phyloP scores from a whole-genome alignment of 1,140 invertebrate species.

The Lordiphosa mommai region DNA sequence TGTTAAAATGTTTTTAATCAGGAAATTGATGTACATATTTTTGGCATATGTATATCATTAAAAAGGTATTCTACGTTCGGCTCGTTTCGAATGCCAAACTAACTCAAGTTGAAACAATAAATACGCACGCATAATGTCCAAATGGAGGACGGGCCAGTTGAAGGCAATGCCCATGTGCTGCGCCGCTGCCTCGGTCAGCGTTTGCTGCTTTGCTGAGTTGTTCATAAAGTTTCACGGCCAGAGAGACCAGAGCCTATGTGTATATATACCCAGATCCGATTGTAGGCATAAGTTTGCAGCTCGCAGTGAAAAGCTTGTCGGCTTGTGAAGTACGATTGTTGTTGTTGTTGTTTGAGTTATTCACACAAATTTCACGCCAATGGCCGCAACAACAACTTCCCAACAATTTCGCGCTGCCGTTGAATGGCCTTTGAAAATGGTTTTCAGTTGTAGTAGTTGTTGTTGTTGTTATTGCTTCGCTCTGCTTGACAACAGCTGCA shows the following conservation, averaged over 20 bases:
- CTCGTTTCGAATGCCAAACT: slow-evolving; percentile 32
- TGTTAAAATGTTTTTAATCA: too few species aligned
- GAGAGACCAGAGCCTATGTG: slow-evolving; percentile 8
- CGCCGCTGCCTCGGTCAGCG: slow-evolving; percentile 1
- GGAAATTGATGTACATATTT: background rate
- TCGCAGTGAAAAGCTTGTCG: slow-evolving; percentile 57
- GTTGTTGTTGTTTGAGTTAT: slow-evolving; percentile 48
- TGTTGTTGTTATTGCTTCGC: slow-evolving; percentile 13
- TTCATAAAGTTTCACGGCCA: slow-evolving; percentile 56
- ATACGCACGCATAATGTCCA: slow-evolving; percentile 59
- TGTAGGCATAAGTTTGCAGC: slow-evolving; percentile 59
- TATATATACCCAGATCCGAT: slow-evolving; percentile 16
- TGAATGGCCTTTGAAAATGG: slow-evolving; percentile 60
- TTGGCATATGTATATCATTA: background rate
- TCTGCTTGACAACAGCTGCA: slow-evolving; percentile 12
- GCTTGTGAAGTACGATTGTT: slow-evolving; percentile 22
- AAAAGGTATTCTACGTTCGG: background rate
- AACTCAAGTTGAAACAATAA: slow-evolving; percentile 60
- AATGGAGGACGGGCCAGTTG: slow-evolving; percentile 37
- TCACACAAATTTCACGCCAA: slow-evolving; percentile 74
- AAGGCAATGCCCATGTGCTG: slow-evolving; percentile 49
- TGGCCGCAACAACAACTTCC: slow-evolving; percentile 35
- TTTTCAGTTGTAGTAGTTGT: slow-evolving; percentile 31
- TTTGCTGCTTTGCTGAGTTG: slow-evolving; percentile 5
- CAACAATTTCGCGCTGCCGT: slow-evolving; percentile 48